phyloP scores from a whole-genome alignment of 1,140 invertebrate genomes.

The Drosophila takahashii region DNA sequence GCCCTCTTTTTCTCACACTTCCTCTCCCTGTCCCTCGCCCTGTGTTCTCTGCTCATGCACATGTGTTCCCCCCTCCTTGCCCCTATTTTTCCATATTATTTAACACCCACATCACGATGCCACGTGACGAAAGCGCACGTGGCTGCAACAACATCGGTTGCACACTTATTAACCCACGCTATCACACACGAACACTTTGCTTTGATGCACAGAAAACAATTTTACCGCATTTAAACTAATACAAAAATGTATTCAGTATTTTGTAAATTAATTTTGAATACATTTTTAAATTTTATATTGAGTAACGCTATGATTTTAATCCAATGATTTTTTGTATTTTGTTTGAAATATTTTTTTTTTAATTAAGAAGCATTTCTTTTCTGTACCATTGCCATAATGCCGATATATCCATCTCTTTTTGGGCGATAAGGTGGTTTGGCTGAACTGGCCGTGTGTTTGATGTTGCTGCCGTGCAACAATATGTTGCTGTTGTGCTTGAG shows the following conservation, averaged over 20 bases:
- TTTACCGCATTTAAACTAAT: no score
- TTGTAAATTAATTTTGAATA: no score
- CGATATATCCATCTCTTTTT: conserved; percentile 55
- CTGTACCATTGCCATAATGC: conserved; percentile 3
- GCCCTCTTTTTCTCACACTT: neutral
- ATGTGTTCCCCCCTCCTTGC: neutral
- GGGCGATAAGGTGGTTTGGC: neutral
- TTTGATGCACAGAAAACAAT: neutral
- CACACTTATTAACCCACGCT: conserved; percentile 15
- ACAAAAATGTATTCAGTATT: no score
- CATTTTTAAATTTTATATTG: no score
- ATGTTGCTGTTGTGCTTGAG: neutral
- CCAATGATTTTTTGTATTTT: no score
- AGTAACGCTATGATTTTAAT: no score
- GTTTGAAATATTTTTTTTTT: neutral
- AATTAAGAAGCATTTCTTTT: no score
- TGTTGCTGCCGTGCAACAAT: conserved; percentile 3
- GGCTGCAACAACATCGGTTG: conserved; percentile 27
- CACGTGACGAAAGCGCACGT: conserved; percentile 46
- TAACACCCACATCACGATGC: conserved; percentile 20
- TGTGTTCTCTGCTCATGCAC: neutral
- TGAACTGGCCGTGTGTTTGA: neutral
- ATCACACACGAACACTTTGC: conserved; percentile 2
- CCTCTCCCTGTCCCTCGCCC: neutral
- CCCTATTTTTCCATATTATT: neutral